Conservation (phyloP, 2,888 invertebrate species). For the Pammene fasciana region DNA sequence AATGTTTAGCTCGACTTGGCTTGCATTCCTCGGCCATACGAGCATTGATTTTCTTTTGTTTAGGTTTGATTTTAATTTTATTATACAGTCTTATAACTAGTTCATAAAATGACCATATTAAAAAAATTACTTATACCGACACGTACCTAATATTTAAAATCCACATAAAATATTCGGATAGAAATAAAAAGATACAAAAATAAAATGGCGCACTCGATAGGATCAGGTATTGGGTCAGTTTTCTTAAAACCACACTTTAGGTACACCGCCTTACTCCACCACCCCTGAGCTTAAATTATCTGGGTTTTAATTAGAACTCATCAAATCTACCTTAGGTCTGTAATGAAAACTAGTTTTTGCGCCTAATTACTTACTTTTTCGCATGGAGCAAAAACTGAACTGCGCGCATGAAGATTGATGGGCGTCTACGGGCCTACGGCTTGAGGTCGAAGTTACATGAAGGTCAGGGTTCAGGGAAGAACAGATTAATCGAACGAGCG, state of each 20-base stretch:
- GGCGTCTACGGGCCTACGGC: neutral
- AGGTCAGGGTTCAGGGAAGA: constrained; percentile 12
- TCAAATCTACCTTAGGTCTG: neutral
- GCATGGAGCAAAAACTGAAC: constrained; percentile 11
- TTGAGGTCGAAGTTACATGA: constrained; percentile 12
- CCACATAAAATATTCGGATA: too few species aligned
- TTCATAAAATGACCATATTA: too few species aligned
- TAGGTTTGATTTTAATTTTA: neutral
- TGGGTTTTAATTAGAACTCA: neutral
- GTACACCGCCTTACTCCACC: neutral
- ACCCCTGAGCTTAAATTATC: neutral
- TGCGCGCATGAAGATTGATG: constrained; percentile 24
- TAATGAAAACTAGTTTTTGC: constrained; percentile 14
- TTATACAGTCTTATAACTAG: too few species aligned
- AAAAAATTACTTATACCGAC: too few species aligned
- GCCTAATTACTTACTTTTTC: constrained; percentile 19
- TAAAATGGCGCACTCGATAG: neutral
- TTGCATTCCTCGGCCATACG: constrained; percentile 19
- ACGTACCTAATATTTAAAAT: too few species aligned
- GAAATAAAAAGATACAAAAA: too few species aligned
- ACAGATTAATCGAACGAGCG: neutral
- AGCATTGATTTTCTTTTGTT: constrained; percentile 7
- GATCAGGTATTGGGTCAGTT: neutral
- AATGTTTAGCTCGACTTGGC: constrained; percentile 21
- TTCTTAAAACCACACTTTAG: neutral